phyloP scores from a whole-genome alignment of 2,797 vertebrate genomes.

The Kryptolebias ocellatus region DNA sequence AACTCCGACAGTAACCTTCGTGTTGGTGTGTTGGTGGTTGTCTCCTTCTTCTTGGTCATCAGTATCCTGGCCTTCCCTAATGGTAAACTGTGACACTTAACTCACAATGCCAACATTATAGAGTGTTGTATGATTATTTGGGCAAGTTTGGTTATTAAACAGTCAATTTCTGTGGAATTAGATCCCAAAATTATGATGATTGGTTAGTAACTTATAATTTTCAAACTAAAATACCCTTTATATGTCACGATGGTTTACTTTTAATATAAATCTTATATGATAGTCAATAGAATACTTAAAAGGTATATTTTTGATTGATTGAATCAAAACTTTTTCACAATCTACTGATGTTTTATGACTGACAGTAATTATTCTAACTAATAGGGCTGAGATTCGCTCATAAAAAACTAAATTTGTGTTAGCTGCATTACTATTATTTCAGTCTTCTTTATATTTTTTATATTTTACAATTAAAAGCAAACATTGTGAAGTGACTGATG shows the following conservation, averaged over 20 bases:
- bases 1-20: constrained; percentile 91
- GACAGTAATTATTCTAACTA: neutral
- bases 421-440: neutral
- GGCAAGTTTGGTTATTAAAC: too few relatives aligned
- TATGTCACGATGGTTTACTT: too few relatives aligned
- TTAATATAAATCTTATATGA: too few relatives aligned
- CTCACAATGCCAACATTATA: neutral
- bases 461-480: neutral
- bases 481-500: neutral
- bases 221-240: too few relatives aligned
- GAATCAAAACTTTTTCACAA: too few relatives aligned
- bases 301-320: neutral
- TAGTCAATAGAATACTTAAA: neutral
- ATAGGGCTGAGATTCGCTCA: neutral
- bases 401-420: too few relatives aligned
- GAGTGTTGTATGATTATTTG: too few relatives aligned
- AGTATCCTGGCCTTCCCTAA: constrained; percentile 96
- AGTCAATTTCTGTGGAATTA: too few relatives aligned
- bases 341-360: neutral
- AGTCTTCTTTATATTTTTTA: neutral
- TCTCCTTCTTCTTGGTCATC: constrained; percentile 96
- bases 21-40: constrained; percentile 89
- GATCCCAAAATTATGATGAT: too few relatives aligned
- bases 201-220: too few relatives aligned
- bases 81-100: constrained; percentile 78